Conservation (phyloP, 2,113 vertebrate genomes). For the Passerina amoena region DNA sequence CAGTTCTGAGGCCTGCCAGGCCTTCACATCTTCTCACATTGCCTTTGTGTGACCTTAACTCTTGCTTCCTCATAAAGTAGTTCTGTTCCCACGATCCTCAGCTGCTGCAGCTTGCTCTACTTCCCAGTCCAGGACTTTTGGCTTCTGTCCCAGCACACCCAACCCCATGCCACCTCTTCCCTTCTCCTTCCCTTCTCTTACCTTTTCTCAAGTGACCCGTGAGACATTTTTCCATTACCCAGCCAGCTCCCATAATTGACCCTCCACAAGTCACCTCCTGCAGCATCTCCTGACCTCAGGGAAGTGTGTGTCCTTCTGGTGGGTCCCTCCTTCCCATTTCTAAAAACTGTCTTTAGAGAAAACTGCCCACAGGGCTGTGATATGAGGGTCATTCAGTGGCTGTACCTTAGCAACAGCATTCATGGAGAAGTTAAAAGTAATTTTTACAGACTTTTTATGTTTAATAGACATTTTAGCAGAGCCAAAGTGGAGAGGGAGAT, state of each 20-base stretch:
- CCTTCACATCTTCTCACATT: neutral
- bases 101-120: neutral
- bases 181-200: neutral
- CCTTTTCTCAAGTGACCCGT: neutral
- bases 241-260: neutral
- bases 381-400: neutral
- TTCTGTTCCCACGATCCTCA: neutral
- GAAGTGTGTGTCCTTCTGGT: neutral
- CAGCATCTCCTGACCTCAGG: neutral
- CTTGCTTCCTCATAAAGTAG: neutral
- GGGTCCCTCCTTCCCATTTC: neutral
- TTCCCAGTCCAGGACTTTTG: neutral
- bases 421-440: conserved; percentile 46
- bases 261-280: neutral
- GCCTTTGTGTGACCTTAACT: neutral
- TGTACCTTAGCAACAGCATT: conserved; percentile 58
- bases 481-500: neutral
- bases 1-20: neutral
- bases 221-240: neutral
- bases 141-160: neutral
- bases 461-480: neutral
- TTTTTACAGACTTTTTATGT: neutral
- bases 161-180: neutral
- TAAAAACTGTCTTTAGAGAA: neutral
- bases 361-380: neutral